Evolutionary conservation across 2,113 vertebrate genomes (phyloP).

Genomic region (Piprites chloris): DNA sequence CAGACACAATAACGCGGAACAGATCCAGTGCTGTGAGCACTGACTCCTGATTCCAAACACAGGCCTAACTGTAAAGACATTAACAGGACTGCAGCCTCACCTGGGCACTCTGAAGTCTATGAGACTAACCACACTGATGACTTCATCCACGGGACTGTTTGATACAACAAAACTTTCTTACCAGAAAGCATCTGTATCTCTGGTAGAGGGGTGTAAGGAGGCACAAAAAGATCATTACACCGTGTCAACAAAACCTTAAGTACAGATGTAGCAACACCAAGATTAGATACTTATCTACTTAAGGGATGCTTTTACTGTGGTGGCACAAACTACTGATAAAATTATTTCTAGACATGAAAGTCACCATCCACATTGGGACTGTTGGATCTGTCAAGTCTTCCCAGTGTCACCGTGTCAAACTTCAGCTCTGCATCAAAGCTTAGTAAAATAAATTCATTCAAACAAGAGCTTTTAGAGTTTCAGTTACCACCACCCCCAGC

Average conservation of each 20-base stretch:
- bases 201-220: neutral
- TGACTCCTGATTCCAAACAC: neutral
- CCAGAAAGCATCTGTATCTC: neutral
- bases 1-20: rapidly evolving
- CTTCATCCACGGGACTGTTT: neutral
- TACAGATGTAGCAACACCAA: neutral
- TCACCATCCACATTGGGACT: neutral
- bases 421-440: neutral
- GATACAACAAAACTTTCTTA: neutral
- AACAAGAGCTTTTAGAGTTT: neutral
- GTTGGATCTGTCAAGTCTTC: neutral
- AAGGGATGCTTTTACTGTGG: neutral
- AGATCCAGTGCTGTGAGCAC: neutral
- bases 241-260: neutral
- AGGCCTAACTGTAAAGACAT: neutral
- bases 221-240: neutral
- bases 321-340: neutral
- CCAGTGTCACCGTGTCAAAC: neutral
- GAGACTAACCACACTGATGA: neutral
- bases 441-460: neutral
- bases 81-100: neutral
- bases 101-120: neutral
- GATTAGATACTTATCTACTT: neutral
- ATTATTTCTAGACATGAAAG: neutral
- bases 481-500: neutral